A percentile compares a stretch with the other conserved stretches of the same genome.
Conservation (phyloP, 1,140 invertebrate genomes). For the Probaryconus sp. region DNA sequence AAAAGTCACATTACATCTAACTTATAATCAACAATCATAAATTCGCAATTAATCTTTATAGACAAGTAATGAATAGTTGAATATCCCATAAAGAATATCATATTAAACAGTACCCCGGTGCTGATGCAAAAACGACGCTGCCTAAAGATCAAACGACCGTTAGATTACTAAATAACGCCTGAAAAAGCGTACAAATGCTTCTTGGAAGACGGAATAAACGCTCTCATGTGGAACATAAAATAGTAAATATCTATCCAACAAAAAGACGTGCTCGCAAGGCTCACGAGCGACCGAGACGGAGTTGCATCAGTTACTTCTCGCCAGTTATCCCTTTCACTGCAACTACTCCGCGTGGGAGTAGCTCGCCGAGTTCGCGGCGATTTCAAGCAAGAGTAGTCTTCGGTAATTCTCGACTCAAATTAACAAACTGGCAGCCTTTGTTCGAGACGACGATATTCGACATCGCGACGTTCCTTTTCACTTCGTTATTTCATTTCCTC, state of each 20-base stretch:
- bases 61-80: too few species aligned
- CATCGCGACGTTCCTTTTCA: constrained; percentile 36
- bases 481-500: too few species aligned
- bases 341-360: constrained; percentile 69
- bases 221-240: constrained; percentile 46
- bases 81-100: too few species aligned
- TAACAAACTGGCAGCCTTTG: constrained; percentile 44
- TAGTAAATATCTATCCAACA: constrained; percentile 34
- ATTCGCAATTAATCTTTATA: too few species aligned
- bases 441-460: constrained; percentile 26
- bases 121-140: constrained; percentile 1
- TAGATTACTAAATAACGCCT: background rate
- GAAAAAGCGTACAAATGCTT: constrained; percentile 3
- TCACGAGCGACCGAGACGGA: constrained; percentile 21
- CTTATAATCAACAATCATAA: too few species aligned
- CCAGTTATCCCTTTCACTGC: constrained; percentile 70
- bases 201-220: constrained; percentile 30
- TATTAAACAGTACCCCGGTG: too few species aligned
- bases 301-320: constrained; percentile 61
- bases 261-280: constrained; percentile 39
- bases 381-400: constrained; percentile 69
- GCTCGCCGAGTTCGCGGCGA: constrained; percentile 64
- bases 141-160: constrained; percentile 12
- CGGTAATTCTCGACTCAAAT: constrained; percentile 47
- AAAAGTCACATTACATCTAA: too few species aligned